phyloP scores from a whole-genome alignment of 1,140 invertebrate genomes.

The Calephelis virginiensis region DNA sequence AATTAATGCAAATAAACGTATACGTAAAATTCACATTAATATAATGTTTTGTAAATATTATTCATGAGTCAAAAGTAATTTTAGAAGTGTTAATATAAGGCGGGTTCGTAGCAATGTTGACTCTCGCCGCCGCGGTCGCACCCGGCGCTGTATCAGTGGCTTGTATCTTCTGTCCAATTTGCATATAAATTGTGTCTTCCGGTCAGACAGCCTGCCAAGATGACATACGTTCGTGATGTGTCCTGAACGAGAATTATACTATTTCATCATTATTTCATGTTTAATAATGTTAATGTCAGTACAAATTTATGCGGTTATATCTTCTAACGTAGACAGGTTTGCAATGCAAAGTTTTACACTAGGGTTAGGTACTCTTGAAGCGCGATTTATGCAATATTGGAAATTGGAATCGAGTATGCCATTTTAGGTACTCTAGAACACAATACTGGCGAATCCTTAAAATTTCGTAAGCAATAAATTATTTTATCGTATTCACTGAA shows the following conservation, averaged over 20 bases:
- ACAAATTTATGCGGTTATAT: too few relatives aligned
- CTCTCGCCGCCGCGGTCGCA: slow-evolving; percentile 34
- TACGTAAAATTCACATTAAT: slow-evolving; percentile 4
- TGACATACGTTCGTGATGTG: slow-evolving; percentile 62
- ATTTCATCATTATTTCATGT: slow-evolving; percentile 16
- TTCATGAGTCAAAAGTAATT: slow-evolving; percentile 54
- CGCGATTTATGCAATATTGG: too few relatives aligned
- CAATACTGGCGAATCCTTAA: too few relatives aligned
- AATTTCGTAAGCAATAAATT: too few relatives aligned
- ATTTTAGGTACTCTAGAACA: too few relatives aligned
- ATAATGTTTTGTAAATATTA: slow-evolving; percentile 21
- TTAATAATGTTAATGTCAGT: too few relatives aligned
- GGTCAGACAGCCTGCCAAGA: slow-evolving; percentile 66
- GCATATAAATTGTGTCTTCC: slow-evolving; percentile 77
- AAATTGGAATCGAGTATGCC: too few relatives aligned
- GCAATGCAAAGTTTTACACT: too few relatives aligned
- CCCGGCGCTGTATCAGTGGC: slow-evolving; percentile 55
- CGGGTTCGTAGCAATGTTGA: slow-evolving; percentile 35
- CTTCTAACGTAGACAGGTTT: too few relatives aligned
- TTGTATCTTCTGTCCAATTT: slow-evolving; percentile 73
- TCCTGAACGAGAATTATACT: slow-evolving; percentile 39
- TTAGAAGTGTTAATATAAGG: slow-evolving; percentile 65
- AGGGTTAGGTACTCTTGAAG: too few relatives aligned
- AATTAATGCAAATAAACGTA: slow-evolving; percentile 6
- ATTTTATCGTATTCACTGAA: too few relatives aligned